These are phyloP conservation scores for Podotricha telesiphe DNA, from an alignment of 2,888 invertebrate genomes.

Conservation along the genomic window DNA sequence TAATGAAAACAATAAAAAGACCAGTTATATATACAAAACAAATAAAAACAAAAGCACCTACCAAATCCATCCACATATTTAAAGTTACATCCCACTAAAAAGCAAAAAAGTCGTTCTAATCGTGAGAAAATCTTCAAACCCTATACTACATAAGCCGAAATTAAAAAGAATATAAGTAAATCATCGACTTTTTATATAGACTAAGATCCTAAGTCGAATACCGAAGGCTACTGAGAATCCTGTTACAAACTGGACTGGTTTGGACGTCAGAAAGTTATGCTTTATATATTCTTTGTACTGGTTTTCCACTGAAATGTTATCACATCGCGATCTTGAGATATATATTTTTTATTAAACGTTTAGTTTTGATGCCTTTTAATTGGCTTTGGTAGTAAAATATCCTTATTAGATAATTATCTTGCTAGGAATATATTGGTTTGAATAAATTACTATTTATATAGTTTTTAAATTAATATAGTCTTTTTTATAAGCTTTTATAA, in stretches of 20 bases:
- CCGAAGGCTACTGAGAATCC: constrained; percentile 65
- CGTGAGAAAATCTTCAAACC: constrained; percentile 36
- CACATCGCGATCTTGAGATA: constrained; percentile 4
- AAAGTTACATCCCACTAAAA: constrained; percentile 25
- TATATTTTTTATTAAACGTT: background rate
- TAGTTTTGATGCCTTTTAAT: no score
- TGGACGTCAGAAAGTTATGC: constrained; percentile 69
- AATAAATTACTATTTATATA: no score
- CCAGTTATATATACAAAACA: background rate
- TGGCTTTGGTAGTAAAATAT: no score
- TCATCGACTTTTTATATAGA: constrained; percentile 39
- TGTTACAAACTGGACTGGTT: constrained; percentile 73
- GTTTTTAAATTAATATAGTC: no score
- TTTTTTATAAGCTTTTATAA: no score
- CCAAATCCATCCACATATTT: constrained; percentile 10
- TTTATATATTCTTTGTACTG: constrained; percentile 31
- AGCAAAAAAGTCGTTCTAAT: constrained; percentile 28
- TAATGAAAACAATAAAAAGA: background rate
- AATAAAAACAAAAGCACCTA: background rate
- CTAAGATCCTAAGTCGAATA: constrained; percentile 50
- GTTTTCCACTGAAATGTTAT: constrained; percentile 7
- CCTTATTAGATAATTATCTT: no score
- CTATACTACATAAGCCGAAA: constrained; percentile 35
- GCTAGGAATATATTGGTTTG: no score
- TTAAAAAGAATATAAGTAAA: constrained; percentile 35